A percentile compares a stretch with the other conserved stretches of the same genome.
These are phyloP conservation scores for Macrophya alboannulata DNA, from an alignment of 2,888 invertebrate species.

Conservation along the genomic window DNA sequence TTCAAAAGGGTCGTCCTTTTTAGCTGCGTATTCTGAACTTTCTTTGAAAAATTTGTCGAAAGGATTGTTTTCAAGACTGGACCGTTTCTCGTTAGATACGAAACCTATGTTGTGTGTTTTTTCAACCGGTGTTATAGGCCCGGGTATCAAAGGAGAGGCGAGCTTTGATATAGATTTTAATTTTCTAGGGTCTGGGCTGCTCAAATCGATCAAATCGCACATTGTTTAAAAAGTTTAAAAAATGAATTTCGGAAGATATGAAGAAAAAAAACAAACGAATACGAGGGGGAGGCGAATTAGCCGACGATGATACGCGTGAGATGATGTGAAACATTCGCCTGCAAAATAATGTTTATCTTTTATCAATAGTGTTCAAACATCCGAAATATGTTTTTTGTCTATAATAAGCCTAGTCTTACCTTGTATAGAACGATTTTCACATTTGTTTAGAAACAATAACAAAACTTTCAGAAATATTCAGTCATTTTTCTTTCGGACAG, in stretches of 20 bases:
- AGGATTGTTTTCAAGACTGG: constrained; percentile 74
- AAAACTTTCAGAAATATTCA: neutral
- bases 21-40: constrained; percentile 72
- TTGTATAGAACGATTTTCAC: neutral
- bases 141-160: constrained; percentile 73
- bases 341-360: neutral
- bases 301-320: neutral
- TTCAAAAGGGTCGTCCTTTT: constrained; percentile 76
- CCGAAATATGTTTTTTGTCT: neutral
- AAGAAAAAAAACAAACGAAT: neutral
- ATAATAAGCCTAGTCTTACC: neutral
- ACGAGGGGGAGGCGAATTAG: neutral
- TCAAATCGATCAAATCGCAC: constrained; percentile 75
- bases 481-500: neutral
- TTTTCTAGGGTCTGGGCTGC: constrained; percentile 68
- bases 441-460: neutral
- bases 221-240: constrained; percentile 61
- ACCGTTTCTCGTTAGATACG: constrained; percentile 62
- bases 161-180: constrained; percentile 63
- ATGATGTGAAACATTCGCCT: constrained; percentile 30
- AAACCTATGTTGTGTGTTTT: constrained; percentile 9
- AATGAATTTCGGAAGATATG: neutral
- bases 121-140: constrained; percentile 60
- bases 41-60: constrained; percentile 73
- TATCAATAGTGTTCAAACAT: neutral